Evolutionary conservation across 2,888 invertebrate genomes (phyloP).

Genomic region (Lacanobia oleracea): DNA sequence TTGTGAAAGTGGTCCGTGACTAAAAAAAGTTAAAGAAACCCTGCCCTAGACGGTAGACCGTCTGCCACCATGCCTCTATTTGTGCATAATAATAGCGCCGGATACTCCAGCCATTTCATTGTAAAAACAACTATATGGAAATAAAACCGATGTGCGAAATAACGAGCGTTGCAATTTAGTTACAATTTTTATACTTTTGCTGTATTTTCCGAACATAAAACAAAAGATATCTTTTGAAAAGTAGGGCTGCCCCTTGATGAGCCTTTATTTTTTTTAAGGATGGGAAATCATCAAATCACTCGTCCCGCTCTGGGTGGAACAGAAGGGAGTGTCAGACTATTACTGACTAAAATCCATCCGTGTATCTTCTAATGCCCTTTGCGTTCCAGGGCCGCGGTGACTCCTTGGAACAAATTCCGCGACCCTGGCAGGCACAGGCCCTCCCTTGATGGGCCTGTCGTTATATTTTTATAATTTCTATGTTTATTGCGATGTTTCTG

Average conservation of each 20-base stretch:
- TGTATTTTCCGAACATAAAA: neutral
- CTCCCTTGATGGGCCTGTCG: neutral
- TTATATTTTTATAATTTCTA: neutral
- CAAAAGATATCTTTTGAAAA: neutral
- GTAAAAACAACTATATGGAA: conserved; percentile 24
- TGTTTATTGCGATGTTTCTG: neutral
- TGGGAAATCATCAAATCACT: no score
- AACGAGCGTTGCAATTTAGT: conserved; percentile 34
- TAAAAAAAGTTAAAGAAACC: no score
- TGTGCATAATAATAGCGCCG: conserved; percentile 25
- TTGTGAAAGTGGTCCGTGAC: no score
- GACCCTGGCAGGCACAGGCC: no score
- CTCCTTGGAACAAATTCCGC: no score
- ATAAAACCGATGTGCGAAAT: conserved; percentile 28
- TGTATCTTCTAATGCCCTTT: no score
- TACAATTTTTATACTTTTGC: neutral
- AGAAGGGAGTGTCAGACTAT: no score
- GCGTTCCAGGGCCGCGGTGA: no score
- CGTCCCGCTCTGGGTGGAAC: no score
- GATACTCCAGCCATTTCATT: conserved; percentile 32
- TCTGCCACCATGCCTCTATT: conserved; percentile 14
- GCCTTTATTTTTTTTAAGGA: no score
- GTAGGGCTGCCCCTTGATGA: neutral
- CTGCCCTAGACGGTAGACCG: conserved; percentile 31
- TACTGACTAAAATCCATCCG: no score